Conservation (phyloP, 2,797 vertebrate genomes). For the Pristis pectinata region DNA sequence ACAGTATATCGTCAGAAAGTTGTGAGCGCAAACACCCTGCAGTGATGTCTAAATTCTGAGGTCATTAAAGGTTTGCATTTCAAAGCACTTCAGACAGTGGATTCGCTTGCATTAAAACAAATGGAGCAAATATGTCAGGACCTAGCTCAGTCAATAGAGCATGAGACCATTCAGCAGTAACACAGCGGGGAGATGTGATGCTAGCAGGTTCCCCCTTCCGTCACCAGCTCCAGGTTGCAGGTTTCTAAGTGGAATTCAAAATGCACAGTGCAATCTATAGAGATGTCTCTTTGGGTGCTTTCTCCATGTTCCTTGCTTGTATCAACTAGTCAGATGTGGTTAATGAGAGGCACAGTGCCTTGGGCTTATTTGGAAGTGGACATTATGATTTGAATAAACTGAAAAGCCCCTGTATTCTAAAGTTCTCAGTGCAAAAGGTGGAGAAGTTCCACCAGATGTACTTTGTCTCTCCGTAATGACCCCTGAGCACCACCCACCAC, state of each 20-base stretch:
- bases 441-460: too few relatives aligned
- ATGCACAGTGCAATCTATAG: neutral
- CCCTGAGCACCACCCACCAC: too few relatives aligned
- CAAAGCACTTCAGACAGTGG: neutral
- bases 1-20: neutral
- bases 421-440: neutral
- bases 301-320: neutral
- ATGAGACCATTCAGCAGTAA: neutral
- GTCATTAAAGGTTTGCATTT: neutral
- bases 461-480: neutral
- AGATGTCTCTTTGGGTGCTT: neutral
- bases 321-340: neutral
- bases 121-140: neutral
- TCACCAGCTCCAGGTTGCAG: neutral
- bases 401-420: neutral
- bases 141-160: neutral
- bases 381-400: neutral
- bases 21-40: neutral
- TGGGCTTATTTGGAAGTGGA: neutral
- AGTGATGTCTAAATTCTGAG: neutral
- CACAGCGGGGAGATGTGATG: neutral
- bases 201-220: neutral
- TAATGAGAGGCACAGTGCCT: neutral
- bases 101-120: neutral
- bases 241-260: neutral